Base-by-base conservation (phyloP, 1,140 invertebrate genomes). In the Bursaphelenchus mucronatus region DNA sequence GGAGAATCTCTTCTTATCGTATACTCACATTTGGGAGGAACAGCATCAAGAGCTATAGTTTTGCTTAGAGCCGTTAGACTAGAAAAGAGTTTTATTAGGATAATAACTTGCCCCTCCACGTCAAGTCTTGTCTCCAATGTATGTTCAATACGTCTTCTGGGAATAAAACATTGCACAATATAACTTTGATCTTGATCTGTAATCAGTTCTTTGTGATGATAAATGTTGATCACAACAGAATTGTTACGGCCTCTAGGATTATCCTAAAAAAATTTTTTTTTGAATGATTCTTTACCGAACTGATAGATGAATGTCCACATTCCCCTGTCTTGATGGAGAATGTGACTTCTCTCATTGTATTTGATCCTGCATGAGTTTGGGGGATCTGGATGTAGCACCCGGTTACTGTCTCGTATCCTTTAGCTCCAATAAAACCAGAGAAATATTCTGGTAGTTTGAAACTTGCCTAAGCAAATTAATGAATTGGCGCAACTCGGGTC, bases 1-100 rank as follows among this genome's bases (percentile, higher is more conserved):
- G 68, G 69, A 8, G 71, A 64, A 47, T 73, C 75, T 47, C 69
- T 21, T 47, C 71, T 45, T 45, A 73, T 56, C 10, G 71, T 73
- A 58, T 73, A 73, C 13, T 65, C 30, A 43, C 71, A 73, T 53
- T 51, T 52, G 19, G 71, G 71, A 0, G 71, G 71, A 17, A 57
- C 50, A 50, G 43, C 49, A 13, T 61, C 62, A 47, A 73, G 55
- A 10, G 53, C 59, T 45, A 73, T 76, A 3, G 71, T 73, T 43
- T 75, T 74, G 11, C 65, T 75, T 44, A 71, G 39, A 41, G 66
- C 50, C 44, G 50, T 39, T 8, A 30, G n/a, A 39, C 72, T 74
- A 66, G 54, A 70, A 45, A 4, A n/a, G 19, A 21, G 39, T 15
- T 30, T n/a, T 2, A 11, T 45, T 59, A 44, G 57, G 13, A 39